Conservation (phyloP, 2,113 vertebrate genomes). For the Tupaia tana region DNA sequence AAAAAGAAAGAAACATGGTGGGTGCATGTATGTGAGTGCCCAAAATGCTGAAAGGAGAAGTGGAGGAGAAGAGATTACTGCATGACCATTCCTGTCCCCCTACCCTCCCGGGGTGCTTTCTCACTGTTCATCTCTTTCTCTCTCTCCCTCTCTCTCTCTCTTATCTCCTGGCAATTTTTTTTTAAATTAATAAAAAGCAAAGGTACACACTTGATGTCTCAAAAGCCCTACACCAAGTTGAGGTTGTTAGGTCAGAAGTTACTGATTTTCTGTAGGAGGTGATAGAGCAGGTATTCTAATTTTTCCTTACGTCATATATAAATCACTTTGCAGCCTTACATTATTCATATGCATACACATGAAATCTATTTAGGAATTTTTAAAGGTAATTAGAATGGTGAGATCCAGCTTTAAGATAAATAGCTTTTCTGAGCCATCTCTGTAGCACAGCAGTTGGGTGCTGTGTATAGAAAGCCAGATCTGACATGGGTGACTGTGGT, state of each 20-base stretch:
- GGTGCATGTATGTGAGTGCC: too few species aligned
- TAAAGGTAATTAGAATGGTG: slow-evolving; percentile 17
- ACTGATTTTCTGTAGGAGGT: background rate
- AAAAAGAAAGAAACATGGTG: too few species aligned
- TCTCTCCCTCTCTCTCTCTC: too few species aligned
- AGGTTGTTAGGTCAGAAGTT: slow-evolving; percentile 12
- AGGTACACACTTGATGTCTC: background rate
- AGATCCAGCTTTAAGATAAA: slow-evolving; percentile 6
- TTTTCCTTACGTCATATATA: background rate
- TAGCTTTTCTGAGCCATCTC: background rate
- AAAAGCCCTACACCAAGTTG: background rate
- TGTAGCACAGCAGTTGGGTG: background rate
- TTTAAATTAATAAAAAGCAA: background rate
- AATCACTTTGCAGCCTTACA: slow-evolving; percentile 19
- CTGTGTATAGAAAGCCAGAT: too few species aligned
- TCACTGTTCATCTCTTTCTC: too few species aligned
- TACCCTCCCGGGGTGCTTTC: too few species aligned
- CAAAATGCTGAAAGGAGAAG: too few species aligned
- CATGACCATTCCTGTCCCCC: too few species aligned
- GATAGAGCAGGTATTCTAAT: background rate
- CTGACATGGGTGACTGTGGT: too few species aligned
- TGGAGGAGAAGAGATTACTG: too few species aligned
- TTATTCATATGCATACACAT: background rate
- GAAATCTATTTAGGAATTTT: slow-evolving; percentile 8
- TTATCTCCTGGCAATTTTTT: too few species aligned